Base-by-base conservation (phyloP, 2,888 invertebrate species). In the Microchrysa polita region DNA sequence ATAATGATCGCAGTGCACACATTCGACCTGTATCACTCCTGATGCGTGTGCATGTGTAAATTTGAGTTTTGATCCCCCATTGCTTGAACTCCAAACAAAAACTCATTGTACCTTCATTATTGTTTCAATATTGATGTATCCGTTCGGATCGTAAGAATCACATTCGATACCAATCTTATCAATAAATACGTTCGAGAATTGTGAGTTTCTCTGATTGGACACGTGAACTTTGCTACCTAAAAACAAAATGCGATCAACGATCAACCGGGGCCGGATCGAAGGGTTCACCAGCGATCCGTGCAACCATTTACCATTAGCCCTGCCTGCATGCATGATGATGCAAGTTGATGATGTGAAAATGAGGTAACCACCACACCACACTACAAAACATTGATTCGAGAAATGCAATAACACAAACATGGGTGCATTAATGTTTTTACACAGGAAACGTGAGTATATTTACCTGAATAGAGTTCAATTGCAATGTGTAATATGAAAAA, bases 231-330 rank as follows among this genome's bases (percentile, higher is more conserved):
- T 69, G 69, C 69, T 69, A 69, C 69, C 57, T 69, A 48, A 69
- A 67, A 69, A 69, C 69, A 57, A 69, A 69, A 69, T 55, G 69
- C 69, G 69, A 69, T 69, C 69, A 69, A 55, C 57, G 42, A 55
- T 55, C 42, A 55, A 55, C 42, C 55, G 55, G 69, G 55, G 57
- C 57, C 55, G 55, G 57, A 69, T 55, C 55, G 55, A 57, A 69
- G 69, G 69, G 69, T 40, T 55, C 18, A 40, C 34, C n/a, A n/a
- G 40, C 34, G n/a, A 23, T n/a, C n/a, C n/a, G n/a, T 55, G 20
- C 40, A 34, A 7, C 27, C 27, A 34, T 34, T 34, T 34, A 2
- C 27, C 27, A 34, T 34, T 34, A 34, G 4, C 27, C 27, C 27
- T 34, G n/a, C n/a, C n/a, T n/a, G n/a, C n/a, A n/a, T n/a, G n/a